Evolutionary conservation across 2,888 invertebrate genomes (phyloP), one percentile per base, ranked within the genome.

Genomic region (Heliconius ismenius): DNA sequence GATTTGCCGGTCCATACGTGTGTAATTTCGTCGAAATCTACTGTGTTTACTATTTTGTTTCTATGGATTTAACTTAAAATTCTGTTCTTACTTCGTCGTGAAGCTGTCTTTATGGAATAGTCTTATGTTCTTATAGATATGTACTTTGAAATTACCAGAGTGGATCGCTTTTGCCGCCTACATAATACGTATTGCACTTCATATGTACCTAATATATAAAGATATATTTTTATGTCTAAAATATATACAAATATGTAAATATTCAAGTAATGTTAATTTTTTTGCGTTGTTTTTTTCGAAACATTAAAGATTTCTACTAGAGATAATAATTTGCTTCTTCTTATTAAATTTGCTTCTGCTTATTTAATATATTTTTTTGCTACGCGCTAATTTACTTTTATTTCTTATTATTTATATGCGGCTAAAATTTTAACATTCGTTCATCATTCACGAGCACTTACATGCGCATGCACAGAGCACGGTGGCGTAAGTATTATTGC

Each of bases 401-500:
- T 62, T 62, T 11, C 13, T 62, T 62, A 58, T 24, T 60, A 60
- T 24, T 62, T 62, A 62, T 13, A 62, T 26, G 24, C 65, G 15
- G n/a, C 24, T 28, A 69, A 24, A 11, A 62, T 62, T 39, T 39
- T 26, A 62, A 4, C 4, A 62, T 62, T 28, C 68, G 32, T 60
- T 26, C 21, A 9, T 39, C 74, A 26, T 24, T 39, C 67, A 21
- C 36, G 36, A 10, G 26, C 32, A 70, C n/a, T 13, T 4, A 39
- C 10, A 26, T 62, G 60, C 43, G 73, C 39, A 28, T 28, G 73
- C 26, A 43, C 24, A 24, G 18, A 26, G 62, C 18, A 58, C 6
- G 9, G 39, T 75, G 39, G 62, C 60, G 70, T 70, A 79, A 79
- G 39, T 39, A 43, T 21, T 24, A 43, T 60, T 65, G 39, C 65